Percentiles rank a stretch among this genome's conserved stretches.
phyloP scores from a whole-genome alignment of 2,888 invertebrate genomes.

The Nebria salina region DNA sequence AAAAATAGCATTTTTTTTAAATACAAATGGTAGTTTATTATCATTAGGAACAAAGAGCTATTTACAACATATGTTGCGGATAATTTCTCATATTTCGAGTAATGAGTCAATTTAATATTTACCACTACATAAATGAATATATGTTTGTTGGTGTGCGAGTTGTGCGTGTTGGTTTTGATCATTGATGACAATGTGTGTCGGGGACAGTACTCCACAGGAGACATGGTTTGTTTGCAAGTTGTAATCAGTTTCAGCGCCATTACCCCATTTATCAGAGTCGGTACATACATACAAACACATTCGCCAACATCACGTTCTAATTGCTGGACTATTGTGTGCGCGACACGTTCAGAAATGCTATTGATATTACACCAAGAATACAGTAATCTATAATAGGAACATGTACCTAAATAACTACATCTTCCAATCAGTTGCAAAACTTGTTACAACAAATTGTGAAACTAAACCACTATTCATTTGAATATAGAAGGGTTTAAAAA shows the following conservation, averaged over 20 bases:
- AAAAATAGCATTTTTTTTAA: too few relatives aligned
- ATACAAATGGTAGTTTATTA: too few relatives aligned
- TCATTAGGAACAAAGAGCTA: too few relatives aligned
- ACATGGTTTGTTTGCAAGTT: slow-evolving; percentile 23
- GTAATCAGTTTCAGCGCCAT: slow-evolving; percentile 38
- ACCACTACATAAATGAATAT: neutral
- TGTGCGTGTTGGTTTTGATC: neutral
- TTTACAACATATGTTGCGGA: too few relatives aligned
- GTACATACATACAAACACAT: slow-evolving; percentile 20
- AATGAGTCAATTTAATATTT: too few relatives aligned
- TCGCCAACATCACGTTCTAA: slow-evolving; percentile 21
- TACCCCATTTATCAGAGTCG: slow-evolving; percentile 37
- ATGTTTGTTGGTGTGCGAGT: neutral
- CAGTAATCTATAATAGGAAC: neutral
- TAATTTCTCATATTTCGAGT: too few relatives aligned
- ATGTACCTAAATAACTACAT: neutral
- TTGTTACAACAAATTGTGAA: too few relatives aligned
- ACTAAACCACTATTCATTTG: too few relatives aligned
- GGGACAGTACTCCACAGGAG: slow-evolving; percentile 14
- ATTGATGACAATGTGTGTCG: neutral
- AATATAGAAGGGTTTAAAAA: too few relatives aligned
- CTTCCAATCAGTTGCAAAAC: too few relatives aligned
- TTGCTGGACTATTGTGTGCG: slow-evolving; percentile 36
- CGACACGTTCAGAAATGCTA: slow-evolving; percentile 5
- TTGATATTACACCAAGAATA: slow-evolving; percentile 2